Conservation (phyloP, 2,888 invertebrate genomes). For the Deilephila elpenor region DNA sequence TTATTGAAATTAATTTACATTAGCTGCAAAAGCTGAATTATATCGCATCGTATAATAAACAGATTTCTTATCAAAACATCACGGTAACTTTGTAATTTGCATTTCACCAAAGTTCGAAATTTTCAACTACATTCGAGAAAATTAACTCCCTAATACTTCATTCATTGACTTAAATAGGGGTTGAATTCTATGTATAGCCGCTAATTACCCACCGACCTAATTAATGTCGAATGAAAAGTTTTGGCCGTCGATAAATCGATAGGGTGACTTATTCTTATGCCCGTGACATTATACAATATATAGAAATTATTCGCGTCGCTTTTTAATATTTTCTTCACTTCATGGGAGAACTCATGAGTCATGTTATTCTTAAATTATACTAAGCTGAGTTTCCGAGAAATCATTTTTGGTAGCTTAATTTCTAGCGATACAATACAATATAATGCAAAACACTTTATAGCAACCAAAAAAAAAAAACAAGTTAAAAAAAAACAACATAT, state of each 20-base stretch:
- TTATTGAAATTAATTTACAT: too few species aligned
- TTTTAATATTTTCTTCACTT: too few species aligned
- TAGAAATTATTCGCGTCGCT: not conserved
- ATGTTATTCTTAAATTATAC: too few species aligned
- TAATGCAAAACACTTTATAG: too few species aligned
- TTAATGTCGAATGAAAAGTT: constrained; percentile 25
- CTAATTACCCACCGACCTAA: constrained; percentile 15
- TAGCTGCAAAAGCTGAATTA: too few species aligned
- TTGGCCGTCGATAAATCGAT: constrained; percentile 12
- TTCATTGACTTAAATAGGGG: constrained; percentile 6
- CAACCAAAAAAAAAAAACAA: too few species aligned
- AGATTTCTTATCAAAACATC: not conserved
- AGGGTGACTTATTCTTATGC: not conserved
- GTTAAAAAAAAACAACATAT: too few species aligned
- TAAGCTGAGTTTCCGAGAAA: too few species aligned
- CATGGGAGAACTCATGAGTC: too few species aligned
- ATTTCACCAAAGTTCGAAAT: not conserved
- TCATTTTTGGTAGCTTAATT: too few species aligned
- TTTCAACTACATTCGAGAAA: not conserved
- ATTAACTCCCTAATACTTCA: not conserved
- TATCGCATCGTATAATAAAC: not conserved
- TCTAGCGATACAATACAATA: too few species aligned
- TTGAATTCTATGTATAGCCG: not conserved
- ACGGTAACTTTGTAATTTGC: not conserved
- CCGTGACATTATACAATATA: not conserved